Conservation (phyloP, 2,888 invertebrate genomes). For the Deilephila elpenor region DNA sequence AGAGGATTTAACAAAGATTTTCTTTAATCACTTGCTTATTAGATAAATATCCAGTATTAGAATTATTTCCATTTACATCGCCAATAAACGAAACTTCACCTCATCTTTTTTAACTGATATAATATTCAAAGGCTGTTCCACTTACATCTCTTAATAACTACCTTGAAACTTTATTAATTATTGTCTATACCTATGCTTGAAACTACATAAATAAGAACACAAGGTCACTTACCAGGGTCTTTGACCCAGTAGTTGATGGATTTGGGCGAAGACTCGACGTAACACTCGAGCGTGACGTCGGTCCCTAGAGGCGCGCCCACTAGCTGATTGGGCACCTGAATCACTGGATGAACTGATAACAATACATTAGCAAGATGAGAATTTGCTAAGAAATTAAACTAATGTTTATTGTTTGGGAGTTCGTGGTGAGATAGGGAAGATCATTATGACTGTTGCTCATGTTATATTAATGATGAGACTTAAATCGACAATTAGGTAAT, state of each 20-base stretch:
- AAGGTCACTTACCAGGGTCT: constrained; percentile 86
- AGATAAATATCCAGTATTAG: too few relatives aligned
- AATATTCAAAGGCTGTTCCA: too few relatives aligned
- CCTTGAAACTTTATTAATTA: too few relatives aligned
- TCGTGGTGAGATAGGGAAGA: background rate
- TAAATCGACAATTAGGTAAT: too few relatives aligned
- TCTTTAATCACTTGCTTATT: constrained; percentile 15
- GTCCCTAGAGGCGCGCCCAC: constrained; percentile 94
- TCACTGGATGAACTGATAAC: constrained; percentile 92
- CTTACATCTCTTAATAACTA: too few relatives aligned
- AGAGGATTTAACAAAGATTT: constrained; percentile 28
- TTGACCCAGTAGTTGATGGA: constrained; percentile 96
- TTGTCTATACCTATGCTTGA: background rate
- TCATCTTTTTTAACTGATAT: too few relatives aligned
- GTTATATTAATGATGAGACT: too few relatives aligned
- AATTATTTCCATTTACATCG: too few relatives aligned
- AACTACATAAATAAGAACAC: background rate
- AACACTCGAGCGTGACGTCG: constrained; percentile 94
- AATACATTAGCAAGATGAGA: constrained; percentile 26
- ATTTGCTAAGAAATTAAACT: constrained; percentile 10
- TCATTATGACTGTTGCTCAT: too few relatives aligned
- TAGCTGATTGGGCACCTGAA: constrained; percentile 95
- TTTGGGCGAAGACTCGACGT: constrained; percentile 94
- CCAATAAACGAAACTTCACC: too few relatives aligned
- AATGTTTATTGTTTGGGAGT: background rate